Evolutionary conservation across 2,113 vertebrate species (phyloP).

Genomic region (Planiliza haematocheilus): DNA sequence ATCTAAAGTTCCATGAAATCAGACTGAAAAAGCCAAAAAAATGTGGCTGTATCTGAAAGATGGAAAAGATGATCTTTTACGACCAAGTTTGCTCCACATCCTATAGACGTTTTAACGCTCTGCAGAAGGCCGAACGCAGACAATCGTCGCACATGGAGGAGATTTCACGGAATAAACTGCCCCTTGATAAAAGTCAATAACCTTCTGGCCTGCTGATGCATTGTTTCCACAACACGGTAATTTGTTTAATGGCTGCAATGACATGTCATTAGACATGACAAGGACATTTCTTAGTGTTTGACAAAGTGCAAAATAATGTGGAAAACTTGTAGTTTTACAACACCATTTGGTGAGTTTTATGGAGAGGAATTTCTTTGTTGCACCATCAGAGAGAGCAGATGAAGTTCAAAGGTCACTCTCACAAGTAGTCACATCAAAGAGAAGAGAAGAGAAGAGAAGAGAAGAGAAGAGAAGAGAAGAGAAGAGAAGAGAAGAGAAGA

Average conservation of each 20-base stretch:
- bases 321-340: constrained; percentile 34
- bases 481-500: neutral
- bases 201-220: constrained; percentile 9
- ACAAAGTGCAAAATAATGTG: constrained; percentile 41
- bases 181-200: constrained; percentile 17
- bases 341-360: constrained; percentile 28
- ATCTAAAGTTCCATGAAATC: constrained; percentile 81
- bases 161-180: constrained; percentile 33
- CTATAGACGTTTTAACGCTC: constrained; percentile 39
- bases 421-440: constrained; percentile 13
- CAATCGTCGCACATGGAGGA: constrained; percentile 5
- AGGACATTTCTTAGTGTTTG: constrained; percentile 19
- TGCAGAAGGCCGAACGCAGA: constrained; percentile 32
- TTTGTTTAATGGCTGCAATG: constrained; percentile 18
- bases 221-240: constrained; percentile 29
- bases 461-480: neutral
- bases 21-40: constrained; percentile 71
- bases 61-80: constrained; percentile 59
- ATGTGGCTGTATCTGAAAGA: constrained; percentile 58
- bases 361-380: constrained; percentile 10
- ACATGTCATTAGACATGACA: constrained; percentile 30
- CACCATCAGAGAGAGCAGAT: constrained; percentile 22
- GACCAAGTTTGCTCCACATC: constrained; percentile 42
- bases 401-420: constrained; percentile 34
- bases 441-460: neutral